These are phyloP conservation scores for Taphrorychus bicolor DNA, from an alignment of 2,888 invertebrate genomes.

Conservation along the genomic window DNA sequence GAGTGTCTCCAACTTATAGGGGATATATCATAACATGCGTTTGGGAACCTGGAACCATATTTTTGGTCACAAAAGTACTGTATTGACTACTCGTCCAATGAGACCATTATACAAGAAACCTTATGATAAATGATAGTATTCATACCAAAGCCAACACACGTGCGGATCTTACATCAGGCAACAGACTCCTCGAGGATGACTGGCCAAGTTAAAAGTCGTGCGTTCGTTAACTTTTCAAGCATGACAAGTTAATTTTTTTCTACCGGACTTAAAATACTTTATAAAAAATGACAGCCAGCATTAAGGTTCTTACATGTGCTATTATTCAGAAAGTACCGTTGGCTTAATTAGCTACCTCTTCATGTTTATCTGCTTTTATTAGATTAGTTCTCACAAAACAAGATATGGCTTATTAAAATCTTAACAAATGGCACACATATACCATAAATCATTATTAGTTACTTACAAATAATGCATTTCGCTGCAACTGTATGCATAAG, in stretches of 20 bases:
- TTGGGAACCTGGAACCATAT: too few relatives aligned
- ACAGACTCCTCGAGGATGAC: constrained; percentile 14
- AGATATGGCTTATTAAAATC: neutral
- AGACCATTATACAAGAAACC: too few relatives aligned
- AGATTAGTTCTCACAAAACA: neutral
- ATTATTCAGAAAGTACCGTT: constrained; percentile 17
- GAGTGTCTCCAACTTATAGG: too few relatives aligned
- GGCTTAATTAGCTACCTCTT: constrained; percentile 21
- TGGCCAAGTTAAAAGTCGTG: constrained; percentile 12
- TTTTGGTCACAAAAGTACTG: too few relatives aligned
- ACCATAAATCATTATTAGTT: too few relatives aligned
- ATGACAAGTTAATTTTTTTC: constrained; percentile 27
- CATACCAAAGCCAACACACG: constrained; percentile 4
- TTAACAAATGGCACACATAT: neutral
- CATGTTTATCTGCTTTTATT: neutral
- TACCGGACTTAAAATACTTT: constrained; percentile 4
- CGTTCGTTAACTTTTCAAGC: constrained; percentile 26
- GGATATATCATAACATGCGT: too few relatives aligned
- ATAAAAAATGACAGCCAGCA: constrained; percentile 21
- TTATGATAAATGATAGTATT: constrained; percentile 4
- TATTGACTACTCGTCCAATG: too few relatives aligned
- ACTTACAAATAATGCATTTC: too few relatives aligned
- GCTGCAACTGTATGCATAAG: too few relatives aligned
- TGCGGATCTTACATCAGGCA: constrained; percentile 10
- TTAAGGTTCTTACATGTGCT: neutral